A percentile compares a stretch with the other conserved stretches of the same genome.
Conservation (phyloP, 1,140 invertebrate species). For the Lanistes nyassanus region DNA sequence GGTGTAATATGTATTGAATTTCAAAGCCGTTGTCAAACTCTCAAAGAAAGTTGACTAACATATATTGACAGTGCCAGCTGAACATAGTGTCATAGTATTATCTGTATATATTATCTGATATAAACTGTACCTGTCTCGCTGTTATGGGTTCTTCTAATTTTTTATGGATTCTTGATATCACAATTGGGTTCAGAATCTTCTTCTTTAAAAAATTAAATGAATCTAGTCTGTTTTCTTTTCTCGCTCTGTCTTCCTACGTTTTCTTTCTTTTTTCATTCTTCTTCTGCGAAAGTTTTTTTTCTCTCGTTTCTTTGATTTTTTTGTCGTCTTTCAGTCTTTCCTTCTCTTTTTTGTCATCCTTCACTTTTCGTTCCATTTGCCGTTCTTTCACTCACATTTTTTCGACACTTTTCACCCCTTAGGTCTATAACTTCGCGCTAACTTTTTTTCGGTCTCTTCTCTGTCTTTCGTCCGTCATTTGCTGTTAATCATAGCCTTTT, state of each 20-base stretch:
- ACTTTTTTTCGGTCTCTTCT: background rate
- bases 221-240: background rate
- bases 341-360: background rate
- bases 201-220: background rate
- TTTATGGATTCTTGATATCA: background rate
- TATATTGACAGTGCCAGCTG: too few species aligned
- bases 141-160: background rate
- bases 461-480: background rate
- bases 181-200: background rate
- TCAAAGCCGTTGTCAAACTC: conserved; percentile 5
- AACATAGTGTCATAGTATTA: background rate
- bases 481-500: background rate
- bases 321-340: background rate
- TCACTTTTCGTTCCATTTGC: background rate
- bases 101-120: background rate
- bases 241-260: background rate
- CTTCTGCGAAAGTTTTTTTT: background rate
- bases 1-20: background rate
- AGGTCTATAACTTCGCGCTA: background rate
- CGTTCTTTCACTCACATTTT: background rate
- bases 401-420: background rate
- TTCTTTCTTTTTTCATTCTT: background rate
- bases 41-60: background rate
- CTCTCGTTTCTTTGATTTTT: background rate
- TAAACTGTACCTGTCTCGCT: conserved; percentile 5